Conservation (phyloP, 2,113 vertebrate species). For the Tympanuchus pallidicinctus region DNA sequence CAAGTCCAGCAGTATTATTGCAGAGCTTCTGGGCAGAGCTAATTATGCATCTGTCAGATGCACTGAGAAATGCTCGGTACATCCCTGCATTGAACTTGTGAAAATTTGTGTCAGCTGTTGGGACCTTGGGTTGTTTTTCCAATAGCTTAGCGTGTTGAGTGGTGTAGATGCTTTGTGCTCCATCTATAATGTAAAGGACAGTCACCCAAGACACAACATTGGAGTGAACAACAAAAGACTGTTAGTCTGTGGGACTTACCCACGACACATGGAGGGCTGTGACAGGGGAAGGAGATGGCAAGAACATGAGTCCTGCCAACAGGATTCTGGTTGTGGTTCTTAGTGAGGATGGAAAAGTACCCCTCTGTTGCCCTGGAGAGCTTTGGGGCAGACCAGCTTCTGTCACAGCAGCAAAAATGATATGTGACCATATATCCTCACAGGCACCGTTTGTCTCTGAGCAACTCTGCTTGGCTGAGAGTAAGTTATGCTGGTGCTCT, state of each 20-base stretch:
- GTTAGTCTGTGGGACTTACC: background rate
- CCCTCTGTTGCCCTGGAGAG: background rate
- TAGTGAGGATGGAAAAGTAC: accelerated
- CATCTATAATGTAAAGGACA: background rate
- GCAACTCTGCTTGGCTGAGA: background rate
- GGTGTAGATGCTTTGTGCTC: background rate
- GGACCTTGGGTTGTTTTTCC: background rate
- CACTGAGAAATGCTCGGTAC: constrained; percentile 2
- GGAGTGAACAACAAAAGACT: background rate
- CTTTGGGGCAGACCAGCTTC: background rate
- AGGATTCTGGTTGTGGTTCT: background rate
- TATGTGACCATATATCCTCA: background rate
- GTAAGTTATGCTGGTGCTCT: background rate
- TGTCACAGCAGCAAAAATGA: background rate
- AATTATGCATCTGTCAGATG: constrained; percentile 62
- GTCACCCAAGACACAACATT: background rate
- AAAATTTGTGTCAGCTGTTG: background rate
- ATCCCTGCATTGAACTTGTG: background rate
- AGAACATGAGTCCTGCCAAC: background rate
- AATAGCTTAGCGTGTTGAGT: background rate
- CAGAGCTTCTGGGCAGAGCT: constrained; percentile 13
- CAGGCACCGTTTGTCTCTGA: accelerated
- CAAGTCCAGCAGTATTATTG: constrained; percentile 47
- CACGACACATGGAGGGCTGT: background rate
- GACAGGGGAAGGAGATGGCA: background rate